These are phyloP conservation scores for Coecobrya sp. DNA, from an alignment of 2,888 invertebrate species.

Conservation along the genomic window DNA sequence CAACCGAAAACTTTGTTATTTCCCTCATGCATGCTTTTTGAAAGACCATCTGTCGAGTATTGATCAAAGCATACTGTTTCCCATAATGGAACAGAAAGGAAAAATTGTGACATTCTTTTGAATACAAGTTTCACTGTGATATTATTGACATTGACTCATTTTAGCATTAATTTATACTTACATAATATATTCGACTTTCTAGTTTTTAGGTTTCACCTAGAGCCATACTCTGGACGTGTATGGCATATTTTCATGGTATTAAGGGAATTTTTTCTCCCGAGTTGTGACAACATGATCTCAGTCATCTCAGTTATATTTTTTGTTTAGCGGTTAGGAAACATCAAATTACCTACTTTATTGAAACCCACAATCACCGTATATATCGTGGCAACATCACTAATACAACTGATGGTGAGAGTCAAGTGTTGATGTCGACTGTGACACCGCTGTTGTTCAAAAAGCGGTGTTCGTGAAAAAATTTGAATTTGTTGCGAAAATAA, in stretches of 20 bases:
- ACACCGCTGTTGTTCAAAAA: neutral
- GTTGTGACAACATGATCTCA: neutral
- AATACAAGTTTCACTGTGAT: neutral
- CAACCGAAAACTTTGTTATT: neutral
- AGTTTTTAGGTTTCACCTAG: no score
- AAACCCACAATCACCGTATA: no score
- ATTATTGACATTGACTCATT: conserved; percentile 6
- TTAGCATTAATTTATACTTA: no score
- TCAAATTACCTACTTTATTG: no score
- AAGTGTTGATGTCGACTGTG: neutral
- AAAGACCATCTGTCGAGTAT: conserved; percentile 57
- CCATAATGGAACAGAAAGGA: neutral
- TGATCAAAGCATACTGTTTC: conserved; percentile 7
- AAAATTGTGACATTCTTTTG: conserved; percentile 17
- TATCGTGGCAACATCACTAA: neutral
- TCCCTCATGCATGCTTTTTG: neutral
- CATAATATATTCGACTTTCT: no score
- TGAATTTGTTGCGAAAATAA: conserved; percentile 16
- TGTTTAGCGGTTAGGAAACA: no score
- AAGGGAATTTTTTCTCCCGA: neutral
- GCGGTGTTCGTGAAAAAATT: neutral
- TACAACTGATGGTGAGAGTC: neutral
- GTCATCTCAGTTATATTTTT: no score
- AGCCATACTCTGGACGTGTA: no score
- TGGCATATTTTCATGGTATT: no score